These are phyloP conservation scores for Xylocopa sonorina DNA, from an alignment of 1,140 invertebrate genomes.

Conservation along the genomic window DNA sequence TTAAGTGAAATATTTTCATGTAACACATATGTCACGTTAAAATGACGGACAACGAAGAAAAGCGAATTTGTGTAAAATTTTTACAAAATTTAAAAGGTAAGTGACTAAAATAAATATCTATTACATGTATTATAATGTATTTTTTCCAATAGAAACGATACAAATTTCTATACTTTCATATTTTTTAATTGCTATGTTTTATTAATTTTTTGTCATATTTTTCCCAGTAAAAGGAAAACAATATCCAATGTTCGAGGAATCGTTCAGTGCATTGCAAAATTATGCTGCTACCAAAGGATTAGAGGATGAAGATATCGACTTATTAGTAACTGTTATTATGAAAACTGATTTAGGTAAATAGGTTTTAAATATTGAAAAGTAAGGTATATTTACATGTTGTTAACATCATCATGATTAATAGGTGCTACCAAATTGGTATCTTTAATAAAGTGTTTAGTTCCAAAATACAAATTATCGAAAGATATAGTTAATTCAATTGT, in stretches of 20 bases:
- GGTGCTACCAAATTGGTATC: constrained; percentile 55
- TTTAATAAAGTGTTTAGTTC: constrained; percentile 75
- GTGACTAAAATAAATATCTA: background rate
- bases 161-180: too few relatives aligned
- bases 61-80: background rate
- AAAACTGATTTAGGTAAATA: constrained; percentile 60
- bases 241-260: constrained; percentile 35
- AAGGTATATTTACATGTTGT: background rate
- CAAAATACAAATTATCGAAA: constrained; percentile 62
- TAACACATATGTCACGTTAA: too few relatives aligned
- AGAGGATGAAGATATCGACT: constrained; percentile 56
- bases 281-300: constrained; percentile 64
- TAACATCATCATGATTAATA: constrained; percentile 35
- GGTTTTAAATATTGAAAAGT: background rate
- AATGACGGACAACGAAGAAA: background rate
- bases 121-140: background rate
- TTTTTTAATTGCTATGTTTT: background rate
- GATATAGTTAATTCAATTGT: constrained; percentile 63
- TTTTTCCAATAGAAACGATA: background rate
- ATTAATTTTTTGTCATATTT: background rate
- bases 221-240: constrained; percentile 53
- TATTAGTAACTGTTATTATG: constrained; percentile 59
- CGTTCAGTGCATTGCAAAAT: constrained; percentile 52
- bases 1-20: too few relatives aligned
- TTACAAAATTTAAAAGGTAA: constrained; percentile 42